Percentiles rank a stretch among this genome's conserved stretches.
Evolutionary conservation across 2,888 invertebrate species (phyloP).

Genomic region (Entomobrya multifasciata): DNA sequence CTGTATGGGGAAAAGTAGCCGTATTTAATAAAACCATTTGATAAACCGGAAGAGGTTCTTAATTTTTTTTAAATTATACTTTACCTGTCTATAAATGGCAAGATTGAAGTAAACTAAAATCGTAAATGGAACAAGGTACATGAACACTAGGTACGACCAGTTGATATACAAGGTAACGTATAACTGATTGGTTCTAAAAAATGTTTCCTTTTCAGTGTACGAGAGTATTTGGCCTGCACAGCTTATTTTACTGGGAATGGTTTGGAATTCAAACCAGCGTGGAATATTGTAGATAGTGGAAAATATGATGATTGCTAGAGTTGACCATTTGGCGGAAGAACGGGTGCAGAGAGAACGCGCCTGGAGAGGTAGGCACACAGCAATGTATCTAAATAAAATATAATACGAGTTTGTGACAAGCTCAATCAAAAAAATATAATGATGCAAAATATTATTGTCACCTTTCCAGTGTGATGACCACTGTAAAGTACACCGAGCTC

Average conservation of each 20-base stretch:
- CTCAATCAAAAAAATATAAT: no score
- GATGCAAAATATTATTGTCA: no score
- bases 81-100: conserved; percentile 75
- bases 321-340: conserved; percentile 55
- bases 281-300: conserved; percentile 74
- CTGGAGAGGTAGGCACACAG: conserved; percentile 62
- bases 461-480: conserved; percentile 76
- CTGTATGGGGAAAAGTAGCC: conserved; percentile 7
- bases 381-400: conserved; percentile 57
- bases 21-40: no score
- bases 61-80: background rate
- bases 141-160: conserved; percentile 65
- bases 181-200: conserved; percentile 37
- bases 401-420: no score
- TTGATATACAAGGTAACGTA: conserved; percentile 70
- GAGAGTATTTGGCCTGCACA: background rate
- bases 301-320: conserved; percentile 49
- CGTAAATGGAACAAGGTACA: conserved; percentile 69
- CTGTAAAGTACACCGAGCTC: conserved; percentile 75
- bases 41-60: no score
- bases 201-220: conserved; percentile 46
- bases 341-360: conserved; percentile 66
- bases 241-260: background rate
- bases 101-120: conserved; percentile 71
- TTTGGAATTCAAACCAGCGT: conserved; percentile 75